These are phyloP conservation scores for Heliconius eleuchia DNA, from an alignment of 1,140 invertebrate genomes.

Conservation along the genomic window DNA sequence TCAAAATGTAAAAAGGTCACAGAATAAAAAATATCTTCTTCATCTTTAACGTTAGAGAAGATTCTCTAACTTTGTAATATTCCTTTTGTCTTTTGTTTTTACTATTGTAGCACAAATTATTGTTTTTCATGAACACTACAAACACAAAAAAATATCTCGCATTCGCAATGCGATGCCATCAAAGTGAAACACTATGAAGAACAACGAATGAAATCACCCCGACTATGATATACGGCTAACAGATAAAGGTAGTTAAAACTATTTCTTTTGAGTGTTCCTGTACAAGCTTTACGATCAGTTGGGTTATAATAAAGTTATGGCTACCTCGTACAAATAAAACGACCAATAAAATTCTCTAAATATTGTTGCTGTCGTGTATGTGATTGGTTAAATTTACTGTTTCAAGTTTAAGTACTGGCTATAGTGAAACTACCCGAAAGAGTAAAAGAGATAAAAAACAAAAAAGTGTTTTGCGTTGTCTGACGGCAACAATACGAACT, in stretches of 20 bases:
- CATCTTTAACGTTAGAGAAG: conserved; percentile 45
- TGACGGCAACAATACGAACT: conserved; percentile 18
- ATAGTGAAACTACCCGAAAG: conserved; percentile 34
- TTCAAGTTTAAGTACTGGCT: conserved; percentile 35
- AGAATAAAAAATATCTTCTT: conserved; percentile 57
- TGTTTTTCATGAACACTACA: conserved; percentile 45
- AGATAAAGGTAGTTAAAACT: conserved; percentile 50
- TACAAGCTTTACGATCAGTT: conserved; percentile 51
- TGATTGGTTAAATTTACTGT: conserved; percentile 53
- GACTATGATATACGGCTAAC: conserved; percentile 52
- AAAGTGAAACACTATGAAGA: conserved; percentile 62
- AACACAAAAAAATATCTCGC: conserved; percentile 47
- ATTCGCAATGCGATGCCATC: conserved; percentile 56
- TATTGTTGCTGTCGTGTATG: conserved; percentile 39
- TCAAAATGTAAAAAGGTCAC: conserved; percentile 73
- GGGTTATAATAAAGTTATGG: conserved; percentile 57
- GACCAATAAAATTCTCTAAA: conserved; percentile 55
- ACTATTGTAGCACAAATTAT: conserved; percentile 35
- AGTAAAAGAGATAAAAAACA: conserved; percentile 37
- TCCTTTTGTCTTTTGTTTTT: conserved; percentile 26
- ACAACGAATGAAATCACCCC: conserved; percentile 67
- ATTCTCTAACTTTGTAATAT: conserved; percentile 28
- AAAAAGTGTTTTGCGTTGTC: conserved; percentile 33
- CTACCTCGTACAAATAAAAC: conserved; percentile 50
- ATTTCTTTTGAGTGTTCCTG: conserved; percentile 49